Base-by-base conservation (phyloP, 2,888 invertebrate genomes). In the Scaptomyza caliginosa region DNA sequence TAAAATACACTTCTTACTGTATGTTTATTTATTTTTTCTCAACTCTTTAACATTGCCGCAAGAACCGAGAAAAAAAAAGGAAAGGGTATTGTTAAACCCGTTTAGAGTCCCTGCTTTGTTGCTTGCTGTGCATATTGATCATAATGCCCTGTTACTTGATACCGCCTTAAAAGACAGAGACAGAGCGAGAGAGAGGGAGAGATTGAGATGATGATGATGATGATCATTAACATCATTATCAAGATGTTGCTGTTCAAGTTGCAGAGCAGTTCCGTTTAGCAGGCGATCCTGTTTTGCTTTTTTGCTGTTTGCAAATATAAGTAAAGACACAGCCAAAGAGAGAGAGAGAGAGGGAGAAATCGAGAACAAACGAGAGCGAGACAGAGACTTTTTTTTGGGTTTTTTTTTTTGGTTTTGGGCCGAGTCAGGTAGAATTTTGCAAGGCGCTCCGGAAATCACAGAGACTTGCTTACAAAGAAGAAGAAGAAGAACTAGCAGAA, bases 61-160 rank as follows among this genome's bases (percentile, higher is more conserved):
- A 23, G 59, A 60, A n/a, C n/a, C n/a, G n/a, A n/a, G n/a, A n/a
- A n/a, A n/a, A n/a, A n/a, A n/a, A n/a, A 30, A 60, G 7, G 16
- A 34, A 34, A 59, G 58, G 58, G 58, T 49, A 54, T 54, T 26
- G 17, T n/a, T n/a, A 26, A 69, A 63, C 62, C 69, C 63, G 67
- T 71, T 75, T 69, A 46, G 62, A 66, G 77, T 72, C 59, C 73
- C 56, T 16, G 34, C 34, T 34, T 32, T 32, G 32, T 13, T 13
- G 0, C 30, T 32, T 32, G 70, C 77, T 82, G 43, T 79, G 75
- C 72, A 80, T 82, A 76, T 83, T 80, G 75, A 83, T 83, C 69
- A 82, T 77, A 70, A 77, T 74, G 73, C 75, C 58, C 56, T 71
- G 83, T 76, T 83, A 83, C 78, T 83, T 83, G 83, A 83, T 83